phyloP scores from a whole-genome alignment of 2,797 vertebrate genomes.

The Micrastur ruficollis region DNA sequence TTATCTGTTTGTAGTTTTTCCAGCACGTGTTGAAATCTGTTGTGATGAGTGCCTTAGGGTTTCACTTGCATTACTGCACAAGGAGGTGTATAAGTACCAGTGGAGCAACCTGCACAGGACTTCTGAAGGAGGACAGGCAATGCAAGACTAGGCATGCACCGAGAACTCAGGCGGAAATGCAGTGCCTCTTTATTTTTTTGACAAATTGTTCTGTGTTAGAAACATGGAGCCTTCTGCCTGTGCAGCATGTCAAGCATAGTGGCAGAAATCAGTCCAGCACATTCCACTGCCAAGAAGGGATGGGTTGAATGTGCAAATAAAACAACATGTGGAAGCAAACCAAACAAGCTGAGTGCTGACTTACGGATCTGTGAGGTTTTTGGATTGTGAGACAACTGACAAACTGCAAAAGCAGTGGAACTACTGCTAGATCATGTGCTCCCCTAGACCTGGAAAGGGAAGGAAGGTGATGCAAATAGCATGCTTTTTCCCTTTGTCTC shows the following conservation, averaged over 20 bases:
- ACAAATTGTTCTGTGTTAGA: not conserved
- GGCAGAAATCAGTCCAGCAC: not conserved
- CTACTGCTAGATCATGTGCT: accelerated
- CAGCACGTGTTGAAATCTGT: not conserved
- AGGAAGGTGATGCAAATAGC: not conserved
- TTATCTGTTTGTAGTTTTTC: not conserved
- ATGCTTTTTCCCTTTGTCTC: not conserved
- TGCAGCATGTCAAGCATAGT: not conserved
- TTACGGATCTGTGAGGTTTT: not conserved
- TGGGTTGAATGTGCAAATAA: not conserved
- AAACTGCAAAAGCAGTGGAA: not conserved
- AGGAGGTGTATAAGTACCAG: accelerated
- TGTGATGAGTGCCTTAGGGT: not conserved
- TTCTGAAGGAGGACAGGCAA: not conserved
- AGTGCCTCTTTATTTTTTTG: not conserved
- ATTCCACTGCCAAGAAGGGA: not conserved
- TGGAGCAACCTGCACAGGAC: no score
- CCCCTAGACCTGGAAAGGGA: not conserved
- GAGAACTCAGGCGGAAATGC: not conserved
- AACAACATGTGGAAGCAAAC: not conserved
- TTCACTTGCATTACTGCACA: not conserved
- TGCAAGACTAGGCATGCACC: accelerated
- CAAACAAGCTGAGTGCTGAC: not conserved
- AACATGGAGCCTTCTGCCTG: not conserved
- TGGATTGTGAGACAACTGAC: not conserved